Base-by-base conservation (phyloP, 2,797 vertebrate genomes). In the Buceros bicornis region DNA sequence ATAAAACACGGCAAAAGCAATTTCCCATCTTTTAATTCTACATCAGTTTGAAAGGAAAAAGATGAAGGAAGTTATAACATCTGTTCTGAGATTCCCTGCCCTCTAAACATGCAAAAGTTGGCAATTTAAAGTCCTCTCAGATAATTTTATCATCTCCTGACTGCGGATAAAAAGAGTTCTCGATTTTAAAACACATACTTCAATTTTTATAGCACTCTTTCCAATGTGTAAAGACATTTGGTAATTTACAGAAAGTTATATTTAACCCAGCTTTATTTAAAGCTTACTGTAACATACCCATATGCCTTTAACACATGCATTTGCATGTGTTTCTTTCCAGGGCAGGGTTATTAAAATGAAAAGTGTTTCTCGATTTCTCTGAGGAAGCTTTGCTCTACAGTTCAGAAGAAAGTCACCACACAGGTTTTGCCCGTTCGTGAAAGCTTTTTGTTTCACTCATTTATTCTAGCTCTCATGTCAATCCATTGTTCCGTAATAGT, bases 401-500 rank as follows among this genome's bases (percentile, higher is more conserved):
- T 20, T 58, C 58, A 48, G 19, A 94, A 92, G 73, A 78, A 97
- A 92, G 45, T 11, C 90, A 94, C 25, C 76, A 93, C 92, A 78
- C 86, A 28, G 3, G 43, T 90, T 40, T 66, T 57, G 43, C 90
- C 83, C 87, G 64, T 87, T 93, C 1, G 37, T 84, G 89, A 96
- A 89, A 90, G 90, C 83, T 92, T 96, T 96, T 37, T 79, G 48
- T 93, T 95, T 96, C 89, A 95, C 90, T 94, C 88, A 79, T 96
- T 97, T 96, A 97, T 96, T 97, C 95, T 58, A 90, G 80, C 95
- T 96, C 94, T 93, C 91, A 43, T 13, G 45, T 93, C 89, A 81
- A 69, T 89, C 94, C 93, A 96, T 95, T 79, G 77, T 87, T 90
- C 90, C 73, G 1, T 45, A 89, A 95, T 94, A 96, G 73, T 86